Evolutionary conservation across 2,113 vertebrate species (phyloP).

Genomic region (Ramphastos sulfuratus): DNA sequence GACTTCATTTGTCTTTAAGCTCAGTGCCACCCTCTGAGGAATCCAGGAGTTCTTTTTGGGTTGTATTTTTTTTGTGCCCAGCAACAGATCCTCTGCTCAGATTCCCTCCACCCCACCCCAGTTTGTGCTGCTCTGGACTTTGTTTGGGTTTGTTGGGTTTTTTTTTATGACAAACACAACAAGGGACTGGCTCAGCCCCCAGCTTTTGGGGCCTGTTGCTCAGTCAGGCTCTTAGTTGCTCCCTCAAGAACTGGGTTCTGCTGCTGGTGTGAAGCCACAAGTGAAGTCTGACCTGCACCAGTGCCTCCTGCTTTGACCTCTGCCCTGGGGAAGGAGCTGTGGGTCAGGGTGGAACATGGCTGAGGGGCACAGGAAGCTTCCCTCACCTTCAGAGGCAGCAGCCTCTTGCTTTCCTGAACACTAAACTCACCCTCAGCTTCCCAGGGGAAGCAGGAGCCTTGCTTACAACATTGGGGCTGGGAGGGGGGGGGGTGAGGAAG

Average conservation of each 20-base stretch:
- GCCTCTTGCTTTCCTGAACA: not conserved
- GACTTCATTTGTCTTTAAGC: not conserved
- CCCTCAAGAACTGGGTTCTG: not conserved
- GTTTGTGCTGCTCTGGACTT: not conserved
- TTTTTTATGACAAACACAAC: not conserved
- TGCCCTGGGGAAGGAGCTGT: accelerated
- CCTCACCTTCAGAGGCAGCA: accelerated
- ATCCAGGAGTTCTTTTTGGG: not conserved
- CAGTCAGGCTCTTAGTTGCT: not conserved
- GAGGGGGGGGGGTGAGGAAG: not conserved
- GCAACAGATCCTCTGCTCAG: not conserved
- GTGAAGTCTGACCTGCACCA: not conserved
- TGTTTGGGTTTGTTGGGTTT: no score
- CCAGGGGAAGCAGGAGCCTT: not conserved
- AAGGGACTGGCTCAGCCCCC: not conserved
- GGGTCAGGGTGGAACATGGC: accelerated
- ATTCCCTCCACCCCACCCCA: not conserved
- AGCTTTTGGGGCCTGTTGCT: not conserved
- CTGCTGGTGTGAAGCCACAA: not conserved
- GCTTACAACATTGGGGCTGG: not conserved
- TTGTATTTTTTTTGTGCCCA: not conserved
- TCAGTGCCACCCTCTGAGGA: not conserved
- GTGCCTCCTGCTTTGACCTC: not conserved
- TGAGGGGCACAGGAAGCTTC: not conserved
- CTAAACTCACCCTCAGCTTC: not conserved